Conservation (phyloP, 2,113 vertebrate genomes). For the Amazona vittata region DNA sequence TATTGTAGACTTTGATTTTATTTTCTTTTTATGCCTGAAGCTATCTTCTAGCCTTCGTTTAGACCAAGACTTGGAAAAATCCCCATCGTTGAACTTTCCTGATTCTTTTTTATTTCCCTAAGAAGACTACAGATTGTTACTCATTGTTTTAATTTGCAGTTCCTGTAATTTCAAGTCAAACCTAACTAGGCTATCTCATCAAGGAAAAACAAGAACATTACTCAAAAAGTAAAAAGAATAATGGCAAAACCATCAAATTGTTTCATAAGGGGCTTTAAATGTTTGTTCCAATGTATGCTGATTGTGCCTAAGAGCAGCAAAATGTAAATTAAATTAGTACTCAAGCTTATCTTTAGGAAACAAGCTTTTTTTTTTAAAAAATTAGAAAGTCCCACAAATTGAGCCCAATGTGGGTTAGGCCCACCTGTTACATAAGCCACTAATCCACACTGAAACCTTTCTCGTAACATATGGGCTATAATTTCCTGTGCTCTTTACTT, state of each 20-base stretch:
- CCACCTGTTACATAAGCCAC: conserved; percentile 13
- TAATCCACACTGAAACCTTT: conserved; percentile 57
- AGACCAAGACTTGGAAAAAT: background rate
- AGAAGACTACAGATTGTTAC: background rate
- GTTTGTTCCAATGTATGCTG: background rate
- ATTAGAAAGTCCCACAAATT: conserved; percentile 17
- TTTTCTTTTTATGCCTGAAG: background rate
- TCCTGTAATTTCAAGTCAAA: conserved; percentile 60
- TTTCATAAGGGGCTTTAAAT: conserved; percentile 34
- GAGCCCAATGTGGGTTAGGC: conserved; percentile 35
- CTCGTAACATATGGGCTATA: conserved; percentile 54
- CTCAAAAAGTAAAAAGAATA: background rate
- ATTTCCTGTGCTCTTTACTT: conserved; percentile 29
- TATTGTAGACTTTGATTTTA: background rate
- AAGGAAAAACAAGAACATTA: background rate
- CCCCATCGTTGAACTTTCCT: background rate
- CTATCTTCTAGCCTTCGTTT: background rate
- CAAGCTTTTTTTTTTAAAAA: background rate
- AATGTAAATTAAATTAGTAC: conserved; percentile 66
- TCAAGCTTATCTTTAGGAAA: conserved; percentile 35
- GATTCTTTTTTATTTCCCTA: background rate
- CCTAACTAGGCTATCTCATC: conserved; percentile 49
- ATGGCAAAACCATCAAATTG: background rate
- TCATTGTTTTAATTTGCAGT: conserved; percentile 58
- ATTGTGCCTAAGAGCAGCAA: conserved; percentile 15